These are phyloP conservation scores for Drosophila austrosaltans DNA, from an alignment of 2,888 invertebrate genomes.

Conservation along the genomic window DNA sequence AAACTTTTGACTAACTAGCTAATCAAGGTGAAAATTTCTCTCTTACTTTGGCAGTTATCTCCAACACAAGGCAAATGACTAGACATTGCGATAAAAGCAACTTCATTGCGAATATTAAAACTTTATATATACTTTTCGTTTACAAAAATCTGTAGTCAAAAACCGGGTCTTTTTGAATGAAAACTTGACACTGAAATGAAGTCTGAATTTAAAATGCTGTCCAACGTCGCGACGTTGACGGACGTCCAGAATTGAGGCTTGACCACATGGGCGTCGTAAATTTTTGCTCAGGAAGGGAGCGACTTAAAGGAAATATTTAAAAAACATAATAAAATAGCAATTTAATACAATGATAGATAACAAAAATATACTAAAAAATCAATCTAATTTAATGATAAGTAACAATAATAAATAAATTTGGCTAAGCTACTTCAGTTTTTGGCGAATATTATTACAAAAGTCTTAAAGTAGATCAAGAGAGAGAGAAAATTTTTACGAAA, in stretches of 20 bases:
- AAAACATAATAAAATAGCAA: no score
- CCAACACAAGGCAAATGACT: slow-evolving; percentile 13
- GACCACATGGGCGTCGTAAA: slow-evolving; percentile 9
- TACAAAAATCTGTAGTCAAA: slow-evolving; percentile 23
- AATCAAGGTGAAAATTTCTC: slow-evolving; percentile 9
- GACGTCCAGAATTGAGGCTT: not conserved
- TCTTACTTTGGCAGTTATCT: slow-evolving; percentile 31
- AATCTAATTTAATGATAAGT: no score
- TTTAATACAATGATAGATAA: no score
- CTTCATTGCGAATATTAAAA: slow-evolving; percentile 23
- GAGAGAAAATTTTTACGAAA: no score
- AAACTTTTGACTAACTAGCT: not conserved
- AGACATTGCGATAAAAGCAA: slow-evolving; percentile 23
- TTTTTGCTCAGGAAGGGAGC: not conserved
- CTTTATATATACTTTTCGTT: slow-evolving; percentile 14
- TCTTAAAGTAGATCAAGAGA: no score
- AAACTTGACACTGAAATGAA: slow-evolving; percentile 33
- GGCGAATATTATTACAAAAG: no score
- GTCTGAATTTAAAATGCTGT: slow-evolving; percentile 8
- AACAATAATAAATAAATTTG: no score
- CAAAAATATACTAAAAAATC: no score
- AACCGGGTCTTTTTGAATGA: slow-evolving; percentile 21
- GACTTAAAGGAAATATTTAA: not conserved
- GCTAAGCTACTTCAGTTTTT: no score
- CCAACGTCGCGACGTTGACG: not conserved